Evolutionary conservation across 2,113 vertebrate species (phyloP).

Genomic region (Sphaerodactylus townsendi): DNA sequence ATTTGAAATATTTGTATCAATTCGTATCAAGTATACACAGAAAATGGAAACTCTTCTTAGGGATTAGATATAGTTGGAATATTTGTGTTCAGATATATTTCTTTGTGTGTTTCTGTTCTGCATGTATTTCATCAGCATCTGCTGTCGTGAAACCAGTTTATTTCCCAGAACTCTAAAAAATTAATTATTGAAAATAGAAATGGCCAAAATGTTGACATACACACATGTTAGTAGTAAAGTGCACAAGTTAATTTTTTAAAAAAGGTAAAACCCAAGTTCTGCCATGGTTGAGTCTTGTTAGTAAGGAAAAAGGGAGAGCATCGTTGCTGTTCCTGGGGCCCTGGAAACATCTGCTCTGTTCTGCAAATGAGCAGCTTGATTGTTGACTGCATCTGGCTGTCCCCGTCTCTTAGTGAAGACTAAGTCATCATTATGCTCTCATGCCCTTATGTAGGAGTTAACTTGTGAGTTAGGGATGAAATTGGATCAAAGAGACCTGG

Average conservation of each 20-base stretch:
- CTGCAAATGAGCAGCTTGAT: slow-evolving; percentile 8
- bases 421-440: background rate
- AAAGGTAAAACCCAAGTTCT: background rate
- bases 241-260: background rate
- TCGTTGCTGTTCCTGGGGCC: background rate
- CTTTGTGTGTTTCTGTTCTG: background rate
- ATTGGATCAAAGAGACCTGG: background rate
- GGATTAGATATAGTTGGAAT: background rate
- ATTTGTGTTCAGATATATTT: background rate
- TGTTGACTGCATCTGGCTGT: slow-evolving; percentile 7
- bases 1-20: background rate
- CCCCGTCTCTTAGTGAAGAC: slow-evolving; percentile 5
- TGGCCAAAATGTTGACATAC: background rate
- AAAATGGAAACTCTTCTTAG: background rate
- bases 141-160: background rate
- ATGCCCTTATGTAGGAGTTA: background rate
- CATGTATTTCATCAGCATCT: background rate
- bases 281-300: background rate
- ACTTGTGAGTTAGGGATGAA: background rate
- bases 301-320: background rate
- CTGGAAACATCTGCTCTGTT: slow-evolving; percentile 23
- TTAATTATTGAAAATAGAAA: background rate
- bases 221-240: background rate
- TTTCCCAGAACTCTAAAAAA: background rate
- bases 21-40: background rate